Evolutionary conservation across 2,888 invertebrate species (phyloP), one percentile per base, ranked within the genome.

Genomic region (Harpalus rubripes): DNA sequence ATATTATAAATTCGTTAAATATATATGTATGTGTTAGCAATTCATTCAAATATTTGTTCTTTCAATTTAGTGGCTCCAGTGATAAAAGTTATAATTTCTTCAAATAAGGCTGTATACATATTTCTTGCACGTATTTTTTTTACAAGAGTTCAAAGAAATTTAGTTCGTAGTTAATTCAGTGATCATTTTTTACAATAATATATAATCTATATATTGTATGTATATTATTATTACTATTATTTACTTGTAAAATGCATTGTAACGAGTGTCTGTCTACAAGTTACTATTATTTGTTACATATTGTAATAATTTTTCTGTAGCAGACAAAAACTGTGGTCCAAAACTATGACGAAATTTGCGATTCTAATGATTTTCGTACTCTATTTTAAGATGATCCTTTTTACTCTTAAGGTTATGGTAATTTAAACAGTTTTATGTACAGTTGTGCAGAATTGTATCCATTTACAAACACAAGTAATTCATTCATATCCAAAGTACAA

Each of bases 291-390:
- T 68, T 74, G 78, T 78, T 63, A 78, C 81, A 81, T 68, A 68
- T 81, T 81, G 81, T 81, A 81, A 81, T 81, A 72, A 65, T 65
- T 81, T 68, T 81, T 39, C 12, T 81, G 81, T 81, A 59, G 41
- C 83, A 74, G 83, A 76, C 76, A 32, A 59, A 56, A 76, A 85
- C 76, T 85, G 85, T 85, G 85, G 85, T 85, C 85, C 85, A 85
- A 85, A 80, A 85, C 68, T 80, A 80, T 85, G 85, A 85, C 85
- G 85, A 85, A 85, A 85, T 85, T 85, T 72, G 85, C 85, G 80
- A 85, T 85, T 85, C 80, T 41, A 44, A 63, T 84, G 78, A 80
- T 79, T 74, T 85, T 85, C 80, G 85, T 85, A 82, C 82, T 72
- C 72, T 82, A 83, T 85, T 85, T 58, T 80, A 72, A 85, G 80